Conservation (phyloP, 2,888 invertebrate species). For the Acanthosepion pharaonis region DNA sequence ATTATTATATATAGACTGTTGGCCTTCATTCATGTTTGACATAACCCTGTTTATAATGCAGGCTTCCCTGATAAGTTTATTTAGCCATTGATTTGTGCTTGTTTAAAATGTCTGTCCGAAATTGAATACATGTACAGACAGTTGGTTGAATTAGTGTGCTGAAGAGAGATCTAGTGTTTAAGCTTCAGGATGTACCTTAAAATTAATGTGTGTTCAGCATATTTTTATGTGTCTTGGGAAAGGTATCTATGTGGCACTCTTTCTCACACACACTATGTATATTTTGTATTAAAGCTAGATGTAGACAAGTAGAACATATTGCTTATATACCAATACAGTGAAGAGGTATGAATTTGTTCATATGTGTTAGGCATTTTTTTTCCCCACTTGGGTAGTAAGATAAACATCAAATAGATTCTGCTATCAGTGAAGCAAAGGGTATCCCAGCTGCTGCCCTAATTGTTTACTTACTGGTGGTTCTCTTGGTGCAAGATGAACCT, state of each 20-base stretch:
- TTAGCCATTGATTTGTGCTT: background rate
- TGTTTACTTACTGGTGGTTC: slow-evolving; percentile 33
- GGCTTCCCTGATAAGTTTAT: background rate
- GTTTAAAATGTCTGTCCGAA: too few species aligned
- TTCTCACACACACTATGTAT: background rate
- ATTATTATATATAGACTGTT: too few species aligned
- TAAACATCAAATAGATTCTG: slow-evolving; percentile 33
- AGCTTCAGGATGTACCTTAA: too few species aligned
- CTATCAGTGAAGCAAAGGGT: background rate
- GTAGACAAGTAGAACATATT: background rate
- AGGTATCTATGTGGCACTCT: too few species aligned
- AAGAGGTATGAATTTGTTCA: background rate
- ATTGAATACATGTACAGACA: too few species aligned
- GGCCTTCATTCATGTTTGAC: background rate
- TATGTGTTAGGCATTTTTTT: slow-evolving; percentile 34
- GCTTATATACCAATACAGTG: background rate
- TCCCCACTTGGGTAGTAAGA: background rate
- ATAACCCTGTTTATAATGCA: background rate
- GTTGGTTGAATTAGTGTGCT: too few species aligned
- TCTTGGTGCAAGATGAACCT: slow-evolving; percentile 18
- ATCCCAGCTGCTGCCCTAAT: background rate
- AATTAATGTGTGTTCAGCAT: too few species aligned
- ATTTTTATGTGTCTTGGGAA: too few species aligned
- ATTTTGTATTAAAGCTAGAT: background rate
- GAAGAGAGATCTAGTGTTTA: too few species aligned